phyloP scores from a whole-genome alignment of 2,113 vertebrate species.

The Ctenomys sociabilis region DNA sequence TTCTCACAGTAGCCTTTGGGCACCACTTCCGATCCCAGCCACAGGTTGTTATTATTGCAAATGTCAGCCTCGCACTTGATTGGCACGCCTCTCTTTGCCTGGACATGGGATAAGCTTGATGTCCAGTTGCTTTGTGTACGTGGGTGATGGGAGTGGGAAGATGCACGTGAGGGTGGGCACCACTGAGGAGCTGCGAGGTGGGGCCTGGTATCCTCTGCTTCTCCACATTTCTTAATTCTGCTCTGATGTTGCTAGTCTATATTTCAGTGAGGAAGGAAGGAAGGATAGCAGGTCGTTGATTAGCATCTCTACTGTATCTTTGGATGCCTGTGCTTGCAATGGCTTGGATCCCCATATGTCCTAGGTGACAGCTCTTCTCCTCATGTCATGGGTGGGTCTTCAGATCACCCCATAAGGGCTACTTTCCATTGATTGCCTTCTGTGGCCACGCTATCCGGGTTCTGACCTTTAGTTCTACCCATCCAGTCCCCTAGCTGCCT shows the following conservation, averaged over 20 bases:
- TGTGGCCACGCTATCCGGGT: neutral
- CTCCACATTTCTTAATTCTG: neutral
- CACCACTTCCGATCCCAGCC: neutral
- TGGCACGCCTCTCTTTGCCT: neutral
- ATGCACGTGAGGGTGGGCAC: rapidly evolving
- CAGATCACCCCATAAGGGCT: neutral
- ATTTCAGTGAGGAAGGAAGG: neutral
- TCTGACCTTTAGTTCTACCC: neutral
- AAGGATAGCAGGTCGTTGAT: neutral
- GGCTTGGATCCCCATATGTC: neutral
- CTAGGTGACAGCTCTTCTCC: neutral
- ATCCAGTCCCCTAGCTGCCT: neutral
- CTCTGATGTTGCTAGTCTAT: neutral
- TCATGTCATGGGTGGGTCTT: neutral
- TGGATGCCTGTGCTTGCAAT: neutral
- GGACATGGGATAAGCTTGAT: neutral
- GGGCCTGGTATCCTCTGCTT: too few species aligned
- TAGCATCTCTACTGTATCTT: neutral
- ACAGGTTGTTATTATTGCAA: neutral
- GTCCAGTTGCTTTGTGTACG: neutral
- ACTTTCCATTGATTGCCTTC: rapidly evolving
- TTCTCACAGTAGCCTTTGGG: neutral
- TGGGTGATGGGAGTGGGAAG: too few species aligned
- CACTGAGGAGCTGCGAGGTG: rapidly evolving
- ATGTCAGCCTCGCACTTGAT: neutral